These are phyloP conservation scores for Campoplex nolae DNA, from an alignment of 2,888 invertebrate species.

Conservation along the genomic window DNA sequence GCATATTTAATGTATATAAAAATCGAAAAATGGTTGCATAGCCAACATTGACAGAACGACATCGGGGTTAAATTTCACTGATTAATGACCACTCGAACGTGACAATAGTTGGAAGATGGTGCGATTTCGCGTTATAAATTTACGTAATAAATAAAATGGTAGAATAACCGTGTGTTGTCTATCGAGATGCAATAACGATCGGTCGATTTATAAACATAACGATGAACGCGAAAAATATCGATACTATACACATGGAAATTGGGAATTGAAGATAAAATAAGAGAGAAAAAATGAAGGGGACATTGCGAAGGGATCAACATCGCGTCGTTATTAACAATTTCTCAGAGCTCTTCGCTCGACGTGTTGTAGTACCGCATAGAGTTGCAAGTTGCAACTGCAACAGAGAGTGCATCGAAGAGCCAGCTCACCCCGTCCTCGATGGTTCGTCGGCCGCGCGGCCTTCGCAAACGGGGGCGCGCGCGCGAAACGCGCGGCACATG, in stretches of 20 bases:
- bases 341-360: conserved; percentile 26
- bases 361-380: conserved; percentile 39
- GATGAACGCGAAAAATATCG: background rate
- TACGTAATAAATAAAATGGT: too few species aligned
- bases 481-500: conserved; percentile 66
- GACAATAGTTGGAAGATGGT: too few species aligned
- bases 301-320: conserved; percentile 61
- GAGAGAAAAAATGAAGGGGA: background rate
- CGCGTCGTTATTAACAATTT: background rate
- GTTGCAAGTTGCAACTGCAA: conserved; percentile 42
- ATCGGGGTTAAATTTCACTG: background rate
- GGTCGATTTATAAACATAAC: too few species aligned
- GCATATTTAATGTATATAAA: background rate
- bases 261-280: background rate
- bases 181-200: too few species aligned
- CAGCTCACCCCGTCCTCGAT: conserved; percentile 80
- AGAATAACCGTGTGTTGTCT: too few species aligned
- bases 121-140: too few species aligned
- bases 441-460: conserved; percentile 81
- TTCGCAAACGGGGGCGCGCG: conserved; percentile 80
- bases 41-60: background rate
- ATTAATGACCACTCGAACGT: too few species aligned
- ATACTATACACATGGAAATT: background rate
- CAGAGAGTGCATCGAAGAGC: conserved; percentile 66
- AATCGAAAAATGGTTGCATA: background rate